Percentiles rank a stretch among this genome's conserved stretches.
phyloP scores from a whole-genome alignment of 2,113 vertebrate species.

The Eurypyga helias region DNA sequence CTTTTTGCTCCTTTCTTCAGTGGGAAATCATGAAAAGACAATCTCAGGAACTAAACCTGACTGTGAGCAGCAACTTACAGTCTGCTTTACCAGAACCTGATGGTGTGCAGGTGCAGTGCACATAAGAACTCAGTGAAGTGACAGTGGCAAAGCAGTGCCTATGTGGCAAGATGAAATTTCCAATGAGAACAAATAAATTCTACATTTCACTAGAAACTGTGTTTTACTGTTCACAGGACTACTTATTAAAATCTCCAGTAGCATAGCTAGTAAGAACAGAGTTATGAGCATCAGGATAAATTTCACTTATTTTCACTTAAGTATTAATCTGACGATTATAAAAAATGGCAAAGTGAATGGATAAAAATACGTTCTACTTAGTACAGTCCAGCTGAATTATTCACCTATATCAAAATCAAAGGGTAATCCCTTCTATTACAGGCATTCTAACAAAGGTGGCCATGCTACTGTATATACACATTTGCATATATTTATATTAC shows the following conservation, averaged over 20 bases:
- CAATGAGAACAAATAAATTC: conserved; percentile 17
- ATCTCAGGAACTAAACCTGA: conserved; percentile 25
- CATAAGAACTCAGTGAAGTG: conserved; percentile 45
- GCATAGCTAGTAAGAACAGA: conserved; percentile 25
- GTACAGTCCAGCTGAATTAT: conserved; percentile 80
- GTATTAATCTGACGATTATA: conserved; percentile 56
- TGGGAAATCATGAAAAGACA: conserved; percentile 26
- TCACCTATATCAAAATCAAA: conserved; percentile 71
- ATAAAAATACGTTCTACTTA: conserved; percentile 71
- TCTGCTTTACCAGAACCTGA: conserved; percentile 40
- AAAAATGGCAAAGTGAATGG: conserved; percentile 69
- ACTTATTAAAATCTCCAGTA: conserved; percentile 35
- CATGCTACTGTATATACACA: conserved; percentile 68
- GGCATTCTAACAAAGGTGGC: conserved; percentile 74
- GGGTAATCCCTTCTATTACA: conserved; percentile 69
- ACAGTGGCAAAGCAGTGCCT: conserved; percentile 62
- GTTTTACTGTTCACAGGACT: conserved; percentile 67
- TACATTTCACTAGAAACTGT: background rate
- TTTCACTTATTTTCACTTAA: conserved; percentile 10
- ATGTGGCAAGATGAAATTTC: conserved; percentile 53
- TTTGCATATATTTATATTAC: conserved; percentile 74
- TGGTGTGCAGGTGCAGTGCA: conserved; percentile 65
- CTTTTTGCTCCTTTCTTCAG: conserved; percentile 30
- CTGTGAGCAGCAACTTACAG: conserved; percentile 47
- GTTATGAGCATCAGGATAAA: conserved; percentile 42